Evolutionary conservation across 2,797 vertebrate species (phyloP), one percentile per base, ranked within the genome.

Genomic region (Fringilla coelebs): DNA sequence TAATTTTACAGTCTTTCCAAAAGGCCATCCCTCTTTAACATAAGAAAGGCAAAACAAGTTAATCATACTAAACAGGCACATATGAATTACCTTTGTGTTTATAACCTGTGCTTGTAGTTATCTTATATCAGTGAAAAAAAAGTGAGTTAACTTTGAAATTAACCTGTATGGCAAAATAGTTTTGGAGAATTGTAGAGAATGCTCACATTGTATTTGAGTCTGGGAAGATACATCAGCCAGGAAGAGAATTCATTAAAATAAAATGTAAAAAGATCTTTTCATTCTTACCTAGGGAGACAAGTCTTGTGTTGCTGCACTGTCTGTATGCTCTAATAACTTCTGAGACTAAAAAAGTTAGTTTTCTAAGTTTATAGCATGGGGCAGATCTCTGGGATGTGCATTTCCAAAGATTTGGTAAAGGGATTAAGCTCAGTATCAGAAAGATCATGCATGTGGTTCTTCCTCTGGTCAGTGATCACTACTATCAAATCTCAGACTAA

Each of bases 21-120:
- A 89, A 95, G 88, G 79, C 63, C 89, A 85, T 55, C 60, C 41
- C 26, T 43, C 68, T 90, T 88, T 85, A 93, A 86, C 57, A 90
- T 38, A 73, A 49, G 81, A 67, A 93, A 95, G 57, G 83, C 49
- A 90, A 88, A 88, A 61, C 34, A 84, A 84, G 51, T 88, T 84
- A 67, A 71, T 86, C 52, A 41, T 67, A 21, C 26, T 81, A 36
- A 92, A 40, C 45, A 93, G 85, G 54, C 29, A 81, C 16, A 29
- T 61, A 36, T 6, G 54, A 86, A 48, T 65, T 84, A 55, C 40
- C 36, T 71, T 70, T 38, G 31, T 78, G 18, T 77, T 95, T 90
- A 68, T 43, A 83, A 84, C 25, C 58, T 34, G 28, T 17, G n/a
- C 41, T 80, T 31, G 28, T 8, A 52, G 29, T 31, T 63, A 54